Percentiles rank a stretch among this genome's conserved stretches.
These are phyloP conservation scores for Zoanthus sansibaricus DNA, from an alignment of 92 coral and sea anemone species.

Conservation along the genomic window DNA sequence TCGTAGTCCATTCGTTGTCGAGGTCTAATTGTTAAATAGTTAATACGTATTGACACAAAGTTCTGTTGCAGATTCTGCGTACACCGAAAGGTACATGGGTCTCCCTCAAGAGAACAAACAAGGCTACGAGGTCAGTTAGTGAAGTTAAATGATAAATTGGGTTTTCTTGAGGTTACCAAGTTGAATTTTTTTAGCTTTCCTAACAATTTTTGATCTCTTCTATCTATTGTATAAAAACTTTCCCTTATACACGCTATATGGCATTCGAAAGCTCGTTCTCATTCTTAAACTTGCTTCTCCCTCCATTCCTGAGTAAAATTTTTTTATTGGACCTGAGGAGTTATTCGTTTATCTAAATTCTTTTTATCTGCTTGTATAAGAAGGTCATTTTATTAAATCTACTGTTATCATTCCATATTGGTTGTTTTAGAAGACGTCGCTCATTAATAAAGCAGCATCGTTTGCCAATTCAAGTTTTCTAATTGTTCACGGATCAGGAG, in stretches of 20 bases:
- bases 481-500: slow-evolving; percentile 94
- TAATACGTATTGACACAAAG: neutral
- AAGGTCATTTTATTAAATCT: neutral
- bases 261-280: no score
- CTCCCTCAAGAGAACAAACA: slow-evolving; percentile 72
- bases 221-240: no score
- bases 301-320: no score
- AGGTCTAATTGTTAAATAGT: no score
- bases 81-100: slow-evolving; percentile 96
- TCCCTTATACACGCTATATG: no score
- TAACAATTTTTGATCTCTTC: no score
- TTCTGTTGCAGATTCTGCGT: slow-evolving; percentile 77
- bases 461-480: slow-evolving; percentile 77
- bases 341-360: neutral
- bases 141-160: neutral
- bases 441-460: slow-evolving; percentile 74
- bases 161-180: no score
- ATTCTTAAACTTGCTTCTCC: no score
- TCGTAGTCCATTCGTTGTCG: no score
- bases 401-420: neutral
- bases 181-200: no score
- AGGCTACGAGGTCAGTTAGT: slow-evolving; percentile 73
- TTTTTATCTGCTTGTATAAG: no score
- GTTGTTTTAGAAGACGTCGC: slow-evolving; percentile 77
- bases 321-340: neutral